Conservation (phyloP, 2,888 invertebrate genomes). For the Plagodis dolabraria region DNA sequence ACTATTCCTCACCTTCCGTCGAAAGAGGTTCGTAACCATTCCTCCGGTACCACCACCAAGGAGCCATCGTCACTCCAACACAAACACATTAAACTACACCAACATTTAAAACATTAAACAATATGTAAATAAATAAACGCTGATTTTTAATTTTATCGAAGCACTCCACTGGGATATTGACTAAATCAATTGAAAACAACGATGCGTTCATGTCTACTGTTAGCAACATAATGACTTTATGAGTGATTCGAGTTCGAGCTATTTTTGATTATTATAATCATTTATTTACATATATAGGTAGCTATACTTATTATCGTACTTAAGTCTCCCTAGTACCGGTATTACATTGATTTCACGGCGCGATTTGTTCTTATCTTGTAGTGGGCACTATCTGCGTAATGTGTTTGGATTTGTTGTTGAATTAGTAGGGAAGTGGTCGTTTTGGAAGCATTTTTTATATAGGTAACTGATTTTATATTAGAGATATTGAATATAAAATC, state of each 20-base stretch:
- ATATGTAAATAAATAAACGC: slow-evolving; percentile 3
- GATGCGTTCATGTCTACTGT: slow-evolving; percentile 4
- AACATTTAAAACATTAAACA: slow-evolving; percentile 2
- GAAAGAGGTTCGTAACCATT: slow-evolving; percentile 13
- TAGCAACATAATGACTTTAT: slow-evolving; percentile 7
- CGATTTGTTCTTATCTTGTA: too few species aligned
- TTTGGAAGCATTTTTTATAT: too few species aligned
- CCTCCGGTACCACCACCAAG: slow-evolving; percentile 6
- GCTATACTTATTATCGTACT: too few species aligned
- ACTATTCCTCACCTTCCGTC: slow-evolving; percentile 11
- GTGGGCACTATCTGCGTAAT: too few species aligned
- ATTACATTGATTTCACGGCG: too few species aligned
- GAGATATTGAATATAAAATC: too few species aligned
- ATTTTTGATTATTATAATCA: background rate
- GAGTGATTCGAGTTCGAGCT: background rate
- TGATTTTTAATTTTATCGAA: slow-evolving; percentile 2
- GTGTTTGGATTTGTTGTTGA: too few species aligned
- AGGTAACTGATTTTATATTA: too few species aligned
- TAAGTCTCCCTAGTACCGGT: too few species aligned
- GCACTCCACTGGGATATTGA: slow-evolving; percentile 5
- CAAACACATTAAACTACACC: slow-evolving; percentile 1
- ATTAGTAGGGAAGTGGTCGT: too few species aligned
- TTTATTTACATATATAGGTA: too few species aligned
- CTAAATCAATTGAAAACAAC: background rate
- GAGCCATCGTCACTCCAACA: slow-evolving; percentile 17